Evolutionary conservation across 92 coral and sea anemone species (phyloP).

Genomic region (Porites divaricata): DNA sequence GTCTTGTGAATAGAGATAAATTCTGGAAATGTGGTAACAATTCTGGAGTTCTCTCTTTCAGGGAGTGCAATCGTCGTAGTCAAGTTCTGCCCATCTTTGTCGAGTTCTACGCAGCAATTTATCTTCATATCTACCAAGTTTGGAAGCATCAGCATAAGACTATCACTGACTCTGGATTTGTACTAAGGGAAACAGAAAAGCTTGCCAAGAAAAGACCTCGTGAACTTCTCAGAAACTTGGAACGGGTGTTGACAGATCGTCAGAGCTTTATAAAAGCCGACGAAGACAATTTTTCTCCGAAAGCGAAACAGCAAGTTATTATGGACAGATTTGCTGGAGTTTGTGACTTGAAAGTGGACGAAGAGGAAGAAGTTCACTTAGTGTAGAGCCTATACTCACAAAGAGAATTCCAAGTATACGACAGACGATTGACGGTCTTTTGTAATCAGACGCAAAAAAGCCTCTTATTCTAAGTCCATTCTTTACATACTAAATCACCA

Average conservation of each 20-base stretch:
- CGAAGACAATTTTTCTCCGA: slow-evolving; percentile 77
- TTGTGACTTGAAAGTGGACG: slow-evolving; percentile 86
- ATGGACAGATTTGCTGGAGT: slow-evolving; percentile 92
- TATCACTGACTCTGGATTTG: slow-evolving; percentile 96
- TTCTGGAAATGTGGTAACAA: no score
- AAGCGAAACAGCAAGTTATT: slow-evolving; percentile 58
- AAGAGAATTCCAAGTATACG: neutral
- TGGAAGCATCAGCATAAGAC: slow-evolving; percentile 99
- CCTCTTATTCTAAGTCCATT: no score
- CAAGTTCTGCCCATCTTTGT: slow-evolving; percentile 82
- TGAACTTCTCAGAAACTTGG: slow-evolving; percentile 75
- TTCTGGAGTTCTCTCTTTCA: slow-evolving; percentile 28
- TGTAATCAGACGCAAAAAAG: no score
- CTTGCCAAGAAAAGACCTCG: slow-evolving; percentile 79
- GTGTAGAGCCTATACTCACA: slow-evolving; percentile 46
- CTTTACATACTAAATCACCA: no score
- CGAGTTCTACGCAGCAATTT: slow-evolving; percentile 89
- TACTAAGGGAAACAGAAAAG: slow-evolving; percentile 92
- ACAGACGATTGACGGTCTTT: no score
- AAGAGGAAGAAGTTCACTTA: slow-evolving; percentile 95
- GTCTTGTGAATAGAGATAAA: no score
- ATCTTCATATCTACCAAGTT: slow-evolving; percentile 78
- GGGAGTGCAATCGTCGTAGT: slow-evolving; percentile 85
- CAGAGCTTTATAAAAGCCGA: slow-evolving; percentile 76
- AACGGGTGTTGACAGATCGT: slow-evolving; percentile 73